Conservation (phyloP, 2,797 vertebrate species). For the Acestrorhynchus altus region DNA sequence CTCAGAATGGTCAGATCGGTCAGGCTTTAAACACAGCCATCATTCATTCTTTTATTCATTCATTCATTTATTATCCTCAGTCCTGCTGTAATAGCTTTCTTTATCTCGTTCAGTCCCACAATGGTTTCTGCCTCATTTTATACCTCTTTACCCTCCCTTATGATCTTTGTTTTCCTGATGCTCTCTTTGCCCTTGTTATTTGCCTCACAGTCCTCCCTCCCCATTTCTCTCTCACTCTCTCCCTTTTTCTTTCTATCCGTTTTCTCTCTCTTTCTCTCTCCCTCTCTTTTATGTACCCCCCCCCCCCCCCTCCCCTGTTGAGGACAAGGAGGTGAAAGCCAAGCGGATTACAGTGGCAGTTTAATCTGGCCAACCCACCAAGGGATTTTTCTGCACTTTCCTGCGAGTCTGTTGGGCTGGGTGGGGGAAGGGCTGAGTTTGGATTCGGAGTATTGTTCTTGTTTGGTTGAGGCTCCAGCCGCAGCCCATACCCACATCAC, state of each 20-base stretch:
- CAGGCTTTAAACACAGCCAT: background rate
- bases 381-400: constrained; percentile 82
- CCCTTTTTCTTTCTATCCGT: constrained; percentile 3
- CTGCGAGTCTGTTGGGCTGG: constrained; percentile 66
- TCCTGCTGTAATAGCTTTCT: constrained; percentile 51
- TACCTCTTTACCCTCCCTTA: background rate
- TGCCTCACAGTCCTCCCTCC: constrained; percentile 17
- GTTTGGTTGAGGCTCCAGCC: constrained; percentile 19
- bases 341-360: constrained; percentile 84
- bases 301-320: constrained; percentile 52
- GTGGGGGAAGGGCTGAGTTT: constrained; percentile 32
- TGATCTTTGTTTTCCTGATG: constrained; percentile 29
- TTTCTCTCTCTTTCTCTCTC: constrained; percentile 34
- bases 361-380: constrained; percentile 84
- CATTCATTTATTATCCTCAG: constrained; percentile 56
- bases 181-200: constrained; percentile 16
- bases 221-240: constrained; percentile 41
- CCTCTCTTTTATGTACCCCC: constrained; percentile 5
- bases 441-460: constrained; percentile 20
- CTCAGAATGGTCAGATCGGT: background rate
- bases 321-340: constrained; percentile 84
- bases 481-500: constrained; percentile 28
- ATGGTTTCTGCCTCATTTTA: constrained; percentile 5
- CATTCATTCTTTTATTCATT: constrained; percentile 52
- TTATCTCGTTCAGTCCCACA: background rate